Base-by-base conservation (phyloP, 1,140 invertebrate genomes). In the Sminthurinus signatus region DNA sequence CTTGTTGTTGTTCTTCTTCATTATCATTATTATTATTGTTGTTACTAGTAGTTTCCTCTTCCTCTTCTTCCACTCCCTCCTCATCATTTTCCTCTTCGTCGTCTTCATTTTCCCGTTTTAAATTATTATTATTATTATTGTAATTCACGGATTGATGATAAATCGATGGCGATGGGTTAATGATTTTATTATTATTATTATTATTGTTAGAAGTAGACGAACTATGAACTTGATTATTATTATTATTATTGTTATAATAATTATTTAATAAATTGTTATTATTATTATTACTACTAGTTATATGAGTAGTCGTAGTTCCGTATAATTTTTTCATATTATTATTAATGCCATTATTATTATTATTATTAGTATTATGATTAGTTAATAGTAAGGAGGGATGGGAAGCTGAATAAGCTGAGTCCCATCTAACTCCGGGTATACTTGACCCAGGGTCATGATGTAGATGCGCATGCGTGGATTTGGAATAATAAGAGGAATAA, bases 401-500 rank as follows among this genome's bases (percentile, higher is more conserved):
- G 4, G 44, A 48, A n/a, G 44, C 44, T 36, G 31, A 55, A 8
- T 48, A 10, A 42, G 5, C 55, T 25, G 58, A 12, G 27, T 60
- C 44, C 58, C 58, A 60, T 60, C 58, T 60, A 50, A 60, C 58
- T 17, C 58, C 58, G 5, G 36, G 25, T 23, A 54, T 54, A 54
- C 51, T 54, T 54, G 51, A 27, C 28, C 51, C 51, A 28, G 51
- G 51, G 28, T 54, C 51, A 54, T 54, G 51, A 14, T 54, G 12
- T 8, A 12, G 51, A 17, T 54, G 51, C 51, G 51, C 10, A 54
- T 54, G 51, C 51, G 51, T 31, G 29, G 36, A 56, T 10, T 39
- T 31, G n/a, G 54, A 56, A n/a, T n/a, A n/a, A 31, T 56, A 56
- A 14, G 54, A 42, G 31, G 54, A 56, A 19, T 56, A 56, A 23